Base-by-base conservation (phyloP, 2,888 invertebrate genomes). In the Meandrusa payeni region DNA sequence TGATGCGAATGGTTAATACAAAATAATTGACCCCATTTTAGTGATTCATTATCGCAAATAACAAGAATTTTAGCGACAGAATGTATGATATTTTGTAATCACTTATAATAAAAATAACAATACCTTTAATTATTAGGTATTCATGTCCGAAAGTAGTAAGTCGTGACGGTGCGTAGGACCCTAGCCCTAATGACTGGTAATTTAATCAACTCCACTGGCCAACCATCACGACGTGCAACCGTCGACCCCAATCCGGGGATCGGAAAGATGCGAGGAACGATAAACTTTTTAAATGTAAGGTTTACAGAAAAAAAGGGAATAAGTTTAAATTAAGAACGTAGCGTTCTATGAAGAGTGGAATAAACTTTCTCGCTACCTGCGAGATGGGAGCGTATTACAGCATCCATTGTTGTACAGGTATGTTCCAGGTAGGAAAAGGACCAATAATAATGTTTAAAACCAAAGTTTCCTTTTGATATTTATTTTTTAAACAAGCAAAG, bases 331-430 rank as follows among this genome's bases (percentile, higher is more conserved):
- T 32, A 17, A 20, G 20, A 24, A 32, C 6, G 10, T 11, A 19
- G 17, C 5, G 7, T 31, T 5, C 26, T 26, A 20, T 9, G 10
- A n/a, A 32, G 5, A 5, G 31, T 32, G 10, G 11, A 33, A 26
- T 19, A 2, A 27, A 12, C 33, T 23, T 23, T 20, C 15, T 15
- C 32, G 26, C 32, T 41, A 41, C 41, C 41, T 41, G 40, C 22
- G 23, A 7, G 15, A 34, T 34, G 26, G 24, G 24, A 32, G 11
- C 40, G 9, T 24, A 7, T 17, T 10, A 26, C 24, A 27, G 2
- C 20, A 23, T 31, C 39, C 17, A 29, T 15, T 10, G 10, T 33
- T 20, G n/a, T 26, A 9, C 17, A 24, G 7, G 23, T 41, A 40
- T 11, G n/a, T 7, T 11, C 7, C 32, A 32, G 40, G 40, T 40